Conservation (phyloP, 2,888 invertebrate genomes). For the Nephrotoma appendiculata region DNA sequence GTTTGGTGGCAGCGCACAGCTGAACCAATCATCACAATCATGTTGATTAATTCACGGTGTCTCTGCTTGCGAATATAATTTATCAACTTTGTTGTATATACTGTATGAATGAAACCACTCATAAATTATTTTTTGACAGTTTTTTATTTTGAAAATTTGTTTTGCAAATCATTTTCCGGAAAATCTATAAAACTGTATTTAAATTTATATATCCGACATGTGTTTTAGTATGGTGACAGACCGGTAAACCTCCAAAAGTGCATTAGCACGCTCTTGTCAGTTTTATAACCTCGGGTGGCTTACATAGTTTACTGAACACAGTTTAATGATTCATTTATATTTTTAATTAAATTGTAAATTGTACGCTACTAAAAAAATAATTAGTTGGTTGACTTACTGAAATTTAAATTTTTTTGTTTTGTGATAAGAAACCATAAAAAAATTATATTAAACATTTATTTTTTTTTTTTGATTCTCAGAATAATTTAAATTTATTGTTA, state of each 20-base stretch:
- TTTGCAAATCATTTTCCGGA: background rate
- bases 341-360: background rate
- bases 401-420: background rate
- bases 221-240: background rate
- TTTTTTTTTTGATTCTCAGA: background rate
- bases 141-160: background rate
- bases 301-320: no score
- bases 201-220: background rate
- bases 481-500: background rate
- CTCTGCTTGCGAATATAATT: background rate
- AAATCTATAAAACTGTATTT: background rate
- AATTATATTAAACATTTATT: background rate
- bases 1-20: background rate
- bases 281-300: background rate
- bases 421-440: background rate
- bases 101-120: background rate
- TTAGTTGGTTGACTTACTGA: background rate
- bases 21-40: background rate
- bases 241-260: background rate
- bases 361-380: background rate
- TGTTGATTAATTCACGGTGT: background rate
- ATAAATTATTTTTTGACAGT: background rate
- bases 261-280: background rate
- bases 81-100: background rate
- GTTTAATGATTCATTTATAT: background rate